Evolutionary conservation across 2,888 invertebrate genomes (phyloP).

Genomic region (Fragum whitleyi): DNA sequence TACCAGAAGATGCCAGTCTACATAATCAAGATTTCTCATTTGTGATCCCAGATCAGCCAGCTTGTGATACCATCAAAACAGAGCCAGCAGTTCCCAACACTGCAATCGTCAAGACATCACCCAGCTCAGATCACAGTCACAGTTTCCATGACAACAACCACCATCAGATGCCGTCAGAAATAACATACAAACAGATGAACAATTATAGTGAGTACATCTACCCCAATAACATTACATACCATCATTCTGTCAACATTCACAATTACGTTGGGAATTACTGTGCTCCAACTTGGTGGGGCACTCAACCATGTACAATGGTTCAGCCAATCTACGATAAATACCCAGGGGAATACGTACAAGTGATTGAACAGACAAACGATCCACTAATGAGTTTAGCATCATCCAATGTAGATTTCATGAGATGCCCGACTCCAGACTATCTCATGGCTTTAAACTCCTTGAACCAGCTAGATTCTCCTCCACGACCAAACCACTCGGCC

Average conservation of each 20-base stretch:
- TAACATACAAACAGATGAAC: conserved; percentile 8
- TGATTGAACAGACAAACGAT: conserved; percentile 36
- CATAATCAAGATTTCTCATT: neutral
- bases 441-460: conserved; percentile 66
- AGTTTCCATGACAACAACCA: neutral
- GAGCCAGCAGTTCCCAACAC: neutral
- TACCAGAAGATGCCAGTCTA: conserved; percentile 15
- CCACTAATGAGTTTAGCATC: conserved; percentile 39
- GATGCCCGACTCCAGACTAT: conserved; percentile 74
- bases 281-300: conserved; percentile 27
- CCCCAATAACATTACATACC: conserved; percentile 52
- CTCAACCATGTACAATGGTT: conserved; percentile 11
- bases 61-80: conserved; percentile 4
- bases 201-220: conserved; percentile 49
- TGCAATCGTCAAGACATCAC: neutral
- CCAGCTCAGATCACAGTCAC: neutral
- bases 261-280: conserved; percentile 56
- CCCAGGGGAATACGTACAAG: conserved; percentile 7
- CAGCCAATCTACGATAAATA: conserved; percentile 6
- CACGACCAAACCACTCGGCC: conserved; percentile 54
- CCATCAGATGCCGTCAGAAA: neutral
- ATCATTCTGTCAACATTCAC: conserved; percentile 59
- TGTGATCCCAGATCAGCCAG: conserved; percentile 24
- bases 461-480: conserved; percentile 56
- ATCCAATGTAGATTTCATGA: conserved; percentile 51